Evolutionary conservation across 2,113 vertebrate genomes (phyloP), one percentile per base, ranked within the genome.

Genomic region (Hepsetus odoe): DNA sequence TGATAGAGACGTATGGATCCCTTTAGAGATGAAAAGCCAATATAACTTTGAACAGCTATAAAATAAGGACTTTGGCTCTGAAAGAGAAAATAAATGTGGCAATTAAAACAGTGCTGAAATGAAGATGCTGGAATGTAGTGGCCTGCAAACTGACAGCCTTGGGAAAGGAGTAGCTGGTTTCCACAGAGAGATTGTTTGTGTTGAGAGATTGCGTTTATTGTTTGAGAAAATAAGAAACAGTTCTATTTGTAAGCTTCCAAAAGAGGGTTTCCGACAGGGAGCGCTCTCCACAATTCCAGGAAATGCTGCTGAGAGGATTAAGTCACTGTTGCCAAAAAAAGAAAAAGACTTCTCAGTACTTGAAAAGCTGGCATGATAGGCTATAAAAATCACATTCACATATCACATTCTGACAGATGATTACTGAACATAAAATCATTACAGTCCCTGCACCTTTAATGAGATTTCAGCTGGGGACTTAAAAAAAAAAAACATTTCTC

Each of bases 261-360:
- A 53, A 22, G 68, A 71, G 67, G 42, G 1, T 30, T 51, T 30
- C 44, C 14, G 14, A 69, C 22, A 20, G 46, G 30, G 46, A 71
- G 28, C 46, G 44, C 14, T 22, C 64, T 38, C n/a, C 18, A 5
- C 68, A 71, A 20, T 71, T 71, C 68, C 18, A n/a, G 68, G 46
- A 71, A 53, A 71, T 6, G 12, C 68, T 51, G 44, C 26, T 26
- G 46, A 3, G 18, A 38, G 33, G 26, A 33, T 53, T 33, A 53
- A 1, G 30, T 32, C 68, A 32, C 20, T 53, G 46, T 71, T 53
- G 46, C 28, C 18, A 12, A 33, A 53, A 51, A 49, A 49, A 51
- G 44, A 49, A 49, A 32, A 51, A 53, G 68, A 13, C 14, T 5
- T 33, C 20, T 49, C 28, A 49, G 8, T 53, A 13, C 28, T 46